Evolutionary conservation across 2,113 vertebrate genomes (phyloP), one percentile per base, ranked within the genome.

Genomic region (Myiopsitta monachus): DNA sequence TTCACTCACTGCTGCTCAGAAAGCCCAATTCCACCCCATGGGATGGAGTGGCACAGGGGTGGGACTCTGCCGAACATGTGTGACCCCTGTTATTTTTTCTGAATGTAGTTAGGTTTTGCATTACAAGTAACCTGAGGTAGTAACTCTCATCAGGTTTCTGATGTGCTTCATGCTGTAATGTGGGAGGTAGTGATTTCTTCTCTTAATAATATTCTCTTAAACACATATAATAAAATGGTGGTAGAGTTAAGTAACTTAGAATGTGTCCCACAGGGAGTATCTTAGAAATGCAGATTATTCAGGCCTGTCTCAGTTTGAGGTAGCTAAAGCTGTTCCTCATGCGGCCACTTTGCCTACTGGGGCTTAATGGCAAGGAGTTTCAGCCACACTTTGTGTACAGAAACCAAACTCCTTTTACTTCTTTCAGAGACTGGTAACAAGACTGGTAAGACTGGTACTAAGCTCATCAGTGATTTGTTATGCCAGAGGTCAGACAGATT

Each of bases 1-100:
- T 17, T 54, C 74, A 36, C 47, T 92, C 2, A 0, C 12, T 86
- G 54, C 51, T 92, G 46, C 55, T 78, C 36, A 31, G 39, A 43
- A 69, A 72, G 17, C 57, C 52, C 28, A 22, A 2, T 68, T 52
- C 24, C n/a, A 44, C 9, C 19, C 51, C 0, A 3, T 0, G 2
- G 51, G 39, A 47, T n/a, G 18, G 16, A 10, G 11, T 55, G 33
- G 44, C 57, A 31, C 15, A 39, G 62, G 38, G 19, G 13, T 2
- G 3, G 41, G 46, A 6, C n/a, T 85, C 70, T 57, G 19, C 70
- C 2, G 0, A 62, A 5, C 1, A 3, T 73, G 5, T 3, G 0
- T 83, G 11, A n/a, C 11, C 80, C 43, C 27, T 75, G 22, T 31
- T 80, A 36, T n/a, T 68, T 94, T 83, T 81, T 54, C 44, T 36